These are phyloP conservation scores for Psittacula cyanocephala DNA, from an alignment of 2,113 vertebrate species.

Conservation along the genomic window DNA sequence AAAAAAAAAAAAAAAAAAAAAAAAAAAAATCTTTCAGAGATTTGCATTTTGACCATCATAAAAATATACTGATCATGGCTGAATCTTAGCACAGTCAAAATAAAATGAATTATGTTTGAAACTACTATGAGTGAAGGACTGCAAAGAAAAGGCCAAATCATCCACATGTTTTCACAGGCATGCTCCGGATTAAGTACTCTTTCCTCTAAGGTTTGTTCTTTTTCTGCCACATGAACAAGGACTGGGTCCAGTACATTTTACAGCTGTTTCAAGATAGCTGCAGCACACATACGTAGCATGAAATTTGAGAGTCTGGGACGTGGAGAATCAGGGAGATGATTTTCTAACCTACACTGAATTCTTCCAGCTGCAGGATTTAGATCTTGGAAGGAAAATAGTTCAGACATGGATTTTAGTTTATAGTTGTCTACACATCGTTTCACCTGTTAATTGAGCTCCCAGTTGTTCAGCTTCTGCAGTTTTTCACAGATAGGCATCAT, in stretches of 20 bases:
- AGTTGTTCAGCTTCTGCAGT: background rate
- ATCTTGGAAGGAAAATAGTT: background rate
- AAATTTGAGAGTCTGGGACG: background rate
- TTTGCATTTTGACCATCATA: background rate
- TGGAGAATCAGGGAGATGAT: background rate
- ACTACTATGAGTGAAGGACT: background rate
- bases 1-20: no score
- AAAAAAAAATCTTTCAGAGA: background rate
- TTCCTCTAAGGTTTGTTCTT: background rate
- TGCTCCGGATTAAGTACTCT: background rate
- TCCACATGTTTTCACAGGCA: background rate
- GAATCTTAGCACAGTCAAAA: background rate
- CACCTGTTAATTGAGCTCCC: background rate
- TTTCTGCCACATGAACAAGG: background rate
- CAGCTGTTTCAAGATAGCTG: background rate
- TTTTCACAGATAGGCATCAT: background rate
- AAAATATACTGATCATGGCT: background rate
- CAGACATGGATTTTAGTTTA: background rate
- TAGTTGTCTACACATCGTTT: background rate
- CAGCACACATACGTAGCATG: background rate
- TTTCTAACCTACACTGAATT: background rate
- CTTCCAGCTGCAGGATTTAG: background rate
- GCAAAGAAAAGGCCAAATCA: background rate
- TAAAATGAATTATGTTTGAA: background rate
- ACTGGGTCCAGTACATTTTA: background rate